Conservation (phyloP, 1,140 invertebrate species). For the Papilio aristodemus region DNA sequence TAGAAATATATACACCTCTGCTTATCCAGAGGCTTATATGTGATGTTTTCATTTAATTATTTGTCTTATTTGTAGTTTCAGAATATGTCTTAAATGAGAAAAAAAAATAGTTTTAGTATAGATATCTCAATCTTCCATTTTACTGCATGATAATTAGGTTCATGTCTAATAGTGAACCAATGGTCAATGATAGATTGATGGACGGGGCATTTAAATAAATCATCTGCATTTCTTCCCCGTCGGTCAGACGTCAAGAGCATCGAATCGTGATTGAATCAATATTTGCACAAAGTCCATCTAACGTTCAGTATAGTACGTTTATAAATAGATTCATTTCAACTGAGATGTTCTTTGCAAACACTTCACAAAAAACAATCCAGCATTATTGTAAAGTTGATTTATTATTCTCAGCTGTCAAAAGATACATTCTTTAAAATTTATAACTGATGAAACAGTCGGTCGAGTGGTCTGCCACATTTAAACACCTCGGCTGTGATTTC, state of each 20-base stretch:
- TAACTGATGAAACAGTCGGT: neutral
- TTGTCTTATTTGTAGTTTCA: too few species aligned
- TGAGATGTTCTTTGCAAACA: conserved; percentile 16
- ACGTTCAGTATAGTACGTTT: neutral
- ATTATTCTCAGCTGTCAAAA: conserved; percentile 15
- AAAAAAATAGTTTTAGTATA: too few species aligned
- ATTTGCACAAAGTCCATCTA: conserved; percentile 18
- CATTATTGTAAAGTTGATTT: conserved; percentile 3
- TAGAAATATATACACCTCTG: too few species aligned
- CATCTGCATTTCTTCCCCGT: conserved; percentile 6
- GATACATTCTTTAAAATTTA: conserved; percentile 12
- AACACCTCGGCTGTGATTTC: neutral
- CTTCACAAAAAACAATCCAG: conserved; percentile 10
- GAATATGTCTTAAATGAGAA: too few species aligned
- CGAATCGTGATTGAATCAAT: conserved; percentile 14
- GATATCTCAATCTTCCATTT: too few species aligned
- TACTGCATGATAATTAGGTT: too few species aligned
- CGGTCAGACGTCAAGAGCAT: conserved; percentile 11
- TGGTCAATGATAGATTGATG: neutral
- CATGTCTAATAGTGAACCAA: too few species aligned
- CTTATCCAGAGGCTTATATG: too few species aligned
- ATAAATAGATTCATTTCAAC: conserved; percentile 15
- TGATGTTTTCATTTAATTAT: too few species aligned
- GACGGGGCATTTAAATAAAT: neutral
- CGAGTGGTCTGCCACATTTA: neutral